Evolutionary conservation across 2,797 vertebrate genomes (phyloP), one percentile per base, ranked within the genome.

Genomic region (Leucoraja ocellata): DNA sequence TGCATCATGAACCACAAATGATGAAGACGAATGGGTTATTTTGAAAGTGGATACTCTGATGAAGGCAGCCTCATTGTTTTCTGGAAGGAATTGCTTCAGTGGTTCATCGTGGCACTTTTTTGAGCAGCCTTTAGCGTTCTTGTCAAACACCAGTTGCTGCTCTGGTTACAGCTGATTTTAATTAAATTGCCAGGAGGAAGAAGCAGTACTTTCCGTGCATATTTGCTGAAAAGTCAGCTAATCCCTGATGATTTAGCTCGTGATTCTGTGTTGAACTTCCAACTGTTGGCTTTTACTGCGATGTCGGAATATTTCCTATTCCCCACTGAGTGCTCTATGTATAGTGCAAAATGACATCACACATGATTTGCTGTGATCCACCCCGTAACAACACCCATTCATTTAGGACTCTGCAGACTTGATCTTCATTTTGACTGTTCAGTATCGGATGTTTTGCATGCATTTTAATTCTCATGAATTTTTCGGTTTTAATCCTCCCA

Each of bases 321-420:
- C 71, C 39, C 23, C 13, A 10, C 4, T 68, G 11, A 5, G 2
- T 74, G 36, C 46, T 74, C 4, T 76, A 76, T 54, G 18, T 73
- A 28, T 92, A 92, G 71, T 74, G 28, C 39, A 76, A 92, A 92
- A 11, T 76, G 90, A 92, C 36, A 18, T 92, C 68, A 91, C 46
- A 54, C 3, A 54, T 73, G 90, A 36, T 74, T 91, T 73, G 39
- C 65, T 92, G n/a, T 92, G 68, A 76, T 74, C 5, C 6, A 74
- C 46, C 54, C 71, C 23, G 8, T 74, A 71, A 25, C 90, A 91
- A 92, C 9, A 54, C 28, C 10, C 18, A 54, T 92, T 36, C 58
- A n/a, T 74, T 74, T 76, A 0, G 25, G 39, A n/a, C 46, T 92
- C 23, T 10, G 39, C 36, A 92, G 68, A 46, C 28, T 74, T 73